Percentiles rank a stretch among this genome's conserved stretches.
Evolutionary conservation across 2,888 invertebrate genomes (phyloP).

Genomic region (Metopia argyrocephala): DNA sequence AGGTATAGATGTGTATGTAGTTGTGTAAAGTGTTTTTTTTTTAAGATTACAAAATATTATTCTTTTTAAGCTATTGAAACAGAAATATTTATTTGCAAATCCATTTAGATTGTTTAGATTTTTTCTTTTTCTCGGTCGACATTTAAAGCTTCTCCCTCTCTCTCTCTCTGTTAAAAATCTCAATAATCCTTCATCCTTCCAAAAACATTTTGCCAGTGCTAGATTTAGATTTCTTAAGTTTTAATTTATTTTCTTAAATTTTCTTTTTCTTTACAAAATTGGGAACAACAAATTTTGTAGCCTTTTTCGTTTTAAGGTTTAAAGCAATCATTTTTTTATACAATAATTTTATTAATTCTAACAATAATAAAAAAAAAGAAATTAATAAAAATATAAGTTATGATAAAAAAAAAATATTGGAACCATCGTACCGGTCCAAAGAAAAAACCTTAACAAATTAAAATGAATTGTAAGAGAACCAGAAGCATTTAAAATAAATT

Average conservation of each 20-base stretch:
- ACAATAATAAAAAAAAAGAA: constrained; percentile 44
- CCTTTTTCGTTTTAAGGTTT: constrained; percentile 57
- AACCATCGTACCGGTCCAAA: constrained; percentile 79
- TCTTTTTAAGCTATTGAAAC: constrained; percentile 44
- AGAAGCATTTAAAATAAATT: constrained; percentile 34
- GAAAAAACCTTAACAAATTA: constrained; percentile 79
- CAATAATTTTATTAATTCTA: constrained; percentile 51
- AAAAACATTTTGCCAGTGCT: constrained; percentile 54
- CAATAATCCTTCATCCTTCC: constrained; percentile 75
- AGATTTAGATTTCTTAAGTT: constrained; percentile 65
- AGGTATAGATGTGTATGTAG: constrained; percentile 20
- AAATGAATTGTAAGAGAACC: constrained; percentile 56
- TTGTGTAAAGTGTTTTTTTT: constrained; percentile 34
- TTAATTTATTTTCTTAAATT: constrained; percentile 38
- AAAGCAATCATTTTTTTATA: constrained; percentile 63
- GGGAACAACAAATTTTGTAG: constrained; percentile 36
- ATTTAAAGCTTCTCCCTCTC: constrained; percentile 62
- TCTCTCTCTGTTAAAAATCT: constrained; percentile 62
- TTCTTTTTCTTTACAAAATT: background rate
- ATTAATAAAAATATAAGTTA: constrained; percentile 56
- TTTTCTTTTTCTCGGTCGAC: constrained; percentile 79
- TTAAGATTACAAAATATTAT: constrained; percentile 48
- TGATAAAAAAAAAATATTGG: constrained; percentile 71
- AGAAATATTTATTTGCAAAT: constrained; percentile 56
- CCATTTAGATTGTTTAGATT: constrained; percentile 77